Evolutionary conservation across 2,797 vertebrate genomes (phyloP), one percentile per base, ranked within the genome.

Genomic region (Epinephelus awoara): DNA sequence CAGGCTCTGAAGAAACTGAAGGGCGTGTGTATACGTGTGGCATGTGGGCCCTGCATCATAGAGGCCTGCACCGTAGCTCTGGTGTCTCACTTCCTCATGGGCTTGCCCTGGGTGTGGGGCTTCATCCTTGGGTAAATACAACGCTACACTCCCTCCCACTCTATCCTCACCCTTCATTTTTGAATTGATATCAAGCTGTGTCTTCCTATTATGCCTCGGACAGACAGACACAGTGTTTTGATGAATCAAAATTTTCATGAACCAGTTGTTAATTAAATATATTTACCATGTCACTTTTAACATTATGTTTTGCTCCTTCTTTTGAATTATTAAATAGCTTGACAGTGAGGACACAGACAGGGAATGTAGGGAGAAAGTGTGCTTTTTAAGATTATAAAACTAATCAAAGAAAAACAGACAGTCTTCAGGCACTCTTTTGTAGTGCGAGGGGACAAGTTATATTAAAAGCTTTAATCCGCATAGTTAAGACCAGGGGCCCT

Each of bases 1-100:
- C 83, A 99, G 98, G 98, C 97, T 52, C 94, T 99, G 75, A 96
- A 77, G 93, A 99, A 98, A 85, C 85, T 99, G 44, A 99, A 97
- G 88, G 89, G 90, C 0, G 97, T 99, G 68, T 99, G 98, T 75
- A 2, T 98, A 5, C 95, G 97, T 40, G 91, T 99, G 69, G 96
- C 97, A 23, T 56, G 94, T 0, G 96, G 97, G 42, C 98, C 98
- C 0, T 99, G 98, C 84, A 25, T 94, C 15, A 83, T 93, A 0
- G 98, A 99, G 83, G 93, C 97, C 0, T 95, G 94, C 75, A 87
- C 95, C 6, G 88, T 93, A 52, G 97, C 97, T n/a, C 76, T 96
- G 77, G 83, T 98, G 40, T 95, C 97, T 47, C 94, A 97, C 86
- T 96, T 97, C 77, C 92, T 99, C 75, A 89, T 99, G 96, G 93